A percentile compares a stretch with the other conserved stretches of the same genome.
Conservation (phyloP, 2,888 invertebrate genomes). For the Chymomyza amoena region DNA sequence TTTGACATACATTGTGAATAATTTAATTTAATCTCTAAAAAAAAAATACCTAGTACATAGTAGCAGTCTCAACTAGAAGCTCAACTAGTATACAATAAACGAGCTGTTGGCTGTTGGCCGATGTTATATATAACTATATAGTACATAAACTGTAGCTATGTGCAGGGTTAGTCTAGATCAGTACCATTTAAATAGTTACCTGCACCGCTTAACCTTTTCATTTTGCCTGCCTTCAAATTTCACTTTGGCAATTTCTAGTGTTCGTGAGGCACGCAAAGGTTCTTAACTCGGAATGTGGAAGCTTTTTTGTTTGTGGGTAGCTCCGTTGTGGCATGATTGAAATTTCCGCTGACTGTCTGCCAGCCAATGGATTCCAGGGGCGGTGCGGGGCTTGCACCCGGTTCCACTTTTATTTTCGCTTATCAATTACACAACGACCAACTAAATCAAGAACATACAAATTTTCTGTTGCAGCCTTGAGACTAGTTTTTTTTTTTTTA, state of each 20-base stretch:
- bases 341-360: conserved; percentile 32
- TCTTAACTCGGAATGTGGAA: background rate
- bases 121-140: no score
- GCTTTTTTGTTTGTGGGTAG: background rate
- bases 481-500: background rate
- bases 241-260: background rate
- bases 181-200: background rate
- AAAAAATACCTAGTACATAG: no score
- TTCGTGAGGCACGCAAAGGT: background rate
- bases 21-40: no score
- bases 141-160: background rate
- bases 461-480: background rate
- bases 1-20: no score
- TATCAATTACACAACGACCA: background rate
- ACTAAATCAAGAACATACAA: background rate
- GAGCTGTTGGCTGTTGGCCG: no score
- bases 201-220: background rate
- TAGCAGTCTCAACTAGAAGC: no score
- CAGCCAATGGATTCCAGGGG: background rate
- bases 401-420: background rate
- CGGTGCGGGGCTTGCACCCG: background rate
- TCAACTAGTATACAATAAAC: no score
- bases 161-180: background rate
- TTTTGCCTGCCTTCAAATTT: conserved; percentile 1
- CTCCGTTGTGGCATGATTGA: conserved; percentile 30